Conservation (phyloP, 2,888 invertebrate species). For the Tipula vernalis region DNA sequence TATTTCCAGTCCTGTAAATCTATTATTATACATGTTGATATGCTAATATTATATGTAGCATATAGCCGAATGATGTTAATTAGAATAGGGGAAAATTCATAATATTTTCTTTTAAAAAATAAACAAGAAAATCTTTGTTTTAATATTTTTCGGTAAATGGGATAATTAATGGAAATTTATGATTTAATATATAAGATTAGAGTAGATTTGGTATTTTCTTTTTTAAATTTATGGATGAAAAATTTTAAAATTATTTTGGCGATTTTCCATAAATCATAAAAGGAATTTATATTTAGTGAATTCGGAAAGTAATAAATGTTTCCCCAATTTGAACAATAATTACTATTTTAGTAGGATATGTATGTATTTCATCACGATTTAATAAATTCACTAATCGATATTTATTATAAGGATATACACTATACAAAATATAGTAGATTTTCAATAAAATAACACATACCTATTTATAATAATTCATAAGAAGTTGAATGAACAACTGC, state of each 20-base stretch:
- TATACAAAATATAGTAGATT: not conserved
- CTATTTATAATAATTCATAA: not conserved
- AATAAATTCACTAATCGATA: too few species aligned
- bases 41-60: not conserved
- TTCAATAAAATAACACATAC: not conserved
- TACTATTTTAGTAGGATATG: too few species aligned
- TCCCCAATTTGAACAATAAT: too few species aligned
- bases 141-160: not conserved
- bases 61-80: not conserved
- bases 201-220: not conserved
- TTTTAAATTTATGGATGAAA: not conserved
- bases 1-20: not conserved
- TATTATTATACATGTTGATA: not conserved
- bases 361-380: too few species aligned
- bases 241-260: not conserved
- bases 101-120: not conserved
- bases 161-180: conserved; percentile 4
- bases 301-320: not conserved
- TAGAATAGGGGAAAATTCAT: not conserved
- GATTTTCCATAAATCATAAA: not conserved
- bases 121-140: not conserved
- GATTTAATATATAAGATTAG: not conserved
- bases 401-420: too few species aligned
- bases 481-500: not conserved
- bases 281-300: not conserved